Percentiles rank a stretch among this genome's conserved stretches.
These are phyloP conservation scores for Solen grandis DNA, from an alignment of 1,140 invertebrate species.

Conservation along the genomic window DNA sequence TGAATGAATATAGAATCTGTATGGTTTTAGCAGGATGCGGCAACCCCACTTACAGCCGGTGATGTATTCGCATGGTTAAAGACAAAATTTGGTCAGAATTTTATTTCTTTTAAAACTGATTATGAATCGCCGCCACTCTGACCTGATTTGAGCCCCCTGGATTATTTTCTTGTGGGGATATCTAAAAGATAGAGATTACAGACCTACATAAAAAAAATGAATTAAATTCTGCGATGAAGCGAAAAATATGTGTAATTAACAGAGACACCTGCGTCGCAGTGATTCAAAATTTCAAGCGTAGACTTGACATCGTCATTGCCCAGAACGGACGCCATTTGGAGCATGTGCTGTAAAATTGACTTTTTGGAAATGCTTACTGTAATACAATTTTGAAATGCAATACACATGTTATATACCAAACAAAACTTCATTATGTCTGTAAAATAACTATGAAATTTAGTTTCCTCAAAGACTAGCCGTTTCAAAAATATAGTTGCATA, in stretches of 20 bases:
- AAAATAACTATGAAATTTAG: background rate
- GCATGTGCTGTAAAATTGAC: background rate
- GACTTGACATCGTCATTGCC: slow-evolving; percentile 8
- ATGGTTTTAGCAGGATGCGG: slow-evolving; percentile 15
- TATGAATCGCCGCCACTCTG: slow-evolving; percentile 8
- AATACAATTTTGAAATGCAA: background rate
- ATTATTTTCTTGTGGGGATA: slow-evolving; percentile 26
- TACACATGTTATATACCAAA: slow-evolving; percentile 3
- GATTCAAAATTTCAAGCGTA: background rate
- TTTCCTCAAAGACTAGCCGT: background rate
- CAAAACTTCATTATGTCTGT: background rate
- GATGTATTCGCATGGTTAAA: slow-evolving; percentile 7
- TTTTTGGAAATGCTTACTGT: background rate
- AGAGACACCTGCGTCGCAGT: background rate
- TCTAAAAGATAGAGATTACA: slow-evolving; percentile 1
- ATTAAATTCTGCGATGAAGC: background rate
- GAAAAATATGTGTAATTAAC: background rate
- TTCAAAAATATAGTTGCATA: background rate
- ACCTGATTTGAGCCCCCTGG: slow-evolving; percentile 3
- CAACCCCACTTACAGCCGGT: background rate
- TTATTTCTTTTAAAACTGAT: slow-evolving; percentile 7
- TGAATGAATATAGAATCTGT: background rate
- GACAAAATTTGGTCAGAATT: background rate
- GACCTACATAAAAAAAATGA: slow-evolving; percentile 14
- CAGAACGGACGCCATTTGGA: background rate